Base-by-base conservation (phyloP, 2,797 vertebrate genomes). In the Diplodus puntazzo region DNA sequence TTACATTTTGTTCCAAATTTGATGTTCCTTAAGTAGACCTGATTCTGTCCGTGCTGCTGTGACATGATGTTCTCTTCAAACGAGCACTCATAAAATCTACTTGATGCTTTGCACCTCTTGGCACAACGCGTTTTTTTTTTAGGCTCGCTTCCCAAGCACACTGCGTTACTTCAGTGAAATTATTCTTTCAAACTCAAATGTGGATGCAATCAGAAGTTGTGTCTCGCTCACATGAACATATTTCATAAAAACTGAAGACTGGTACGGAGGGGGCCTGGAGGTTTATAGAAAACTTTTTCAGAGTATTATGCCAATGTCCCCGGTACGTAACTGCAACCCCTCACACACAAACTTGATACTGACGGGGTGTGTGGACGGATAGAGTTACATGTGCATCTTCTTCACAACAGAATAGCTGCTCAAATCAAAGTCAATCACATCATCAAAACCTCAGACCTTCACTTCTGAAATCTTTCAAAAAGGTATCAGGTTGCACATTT, bases 1-100 rank as follows among this genome's bases (percentile, higher is more conserved):
- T 67, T 46, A 64, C 16, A 70, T 43, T 64, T 13, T 67, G 30
- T 79, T 80, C 69, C 48, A 67, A 27, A 1, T 75, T 64, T 59
- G 25, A 78, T 64, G 62, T 70, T 82, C 43, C 18, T 60, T 25
- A 12, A 69, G 23, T 13, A 18, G 3, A 68, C 34, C 10, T 30
- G 11, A 74, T 61, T 58, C 1, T 62, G 27, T 78, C 10, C 39
- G 55, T 58, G 34, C 73, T 57, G 52, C 80, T 50, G 77, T 69
- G 63, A 67, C 86, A 75, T 1, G 17, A 49, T 72, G 83, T 89
- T 81, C 83, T 86, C 58, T 60, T 84, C 43, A 48, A 23, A 10
- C n/a, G 18, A 62, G 45, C n/a, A 21, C 72, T 77, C 58, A 18
- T 34, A n/a, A 73, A 78, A 76, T 69, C 49, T 16, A 8, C 57